Evolutionary conservation across 2,113 vertebrate species (phyloP), one percentile per base, ranked within the genome.

Genomic region (Sigmodon hispidus): DNA sequence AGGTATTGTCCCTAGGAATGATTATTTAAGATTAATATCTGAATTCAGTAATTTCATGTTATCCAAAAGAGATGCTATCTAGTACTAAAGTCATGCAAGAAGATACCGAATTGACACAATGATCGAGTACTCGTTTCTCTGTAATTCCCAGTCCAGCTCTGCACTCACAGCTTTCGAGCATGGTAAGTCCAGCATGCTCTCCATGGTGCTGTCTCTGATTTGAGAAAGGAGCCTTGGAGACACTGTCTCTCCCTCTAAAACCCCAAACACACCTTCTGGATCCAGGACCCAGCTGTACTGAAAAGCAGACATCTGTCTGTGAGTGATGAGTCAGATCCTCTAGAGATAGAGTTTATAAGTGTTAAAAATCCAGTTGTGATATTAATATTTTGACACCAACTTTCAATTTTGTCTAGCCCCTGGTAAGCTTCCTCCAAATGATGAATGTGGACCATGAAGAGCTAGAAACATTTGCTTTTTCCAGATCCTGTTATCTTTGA

Each of bases 401-500:
- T 7, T 63, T 5, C 34, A 84, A 3, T 26, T 22, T 75, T 88
- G 19, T 40, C 69, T 77, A 11, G 45, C 13, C 72, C 36, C 21
- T 63, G n/a, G 3, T 83, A 69, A 87, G 13, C 48, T 94, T 91
- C 22, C 36, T 87, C 22, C 50, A 92, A 12, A 72, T 73, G 29
- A 83, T 65, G 55, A n/a, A 7, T 79, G 57, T 90, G 26, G 48
- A 48, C 9, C 3, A 45, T 50, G 59, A 72, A 95, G 87, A 69
- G 48, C 34, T 84, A 36, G 88, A 96, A 95, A 63, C 26, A 85
- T 95, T 93, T 94, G 50, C 16, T 50, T 91, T 91, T 34, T 83
- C 48, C 55, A 72, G 72, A 75, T 77, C 80, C 87, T 90, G 43
- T 92, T 96, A 90, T 91, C 69, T 86, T 88, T 86, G 55, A 88